Percentiles rank a stretch among this genome's conserved stretches.
These are phyloP conservation scores for Cossypha heuglini DNA, from an alignment of 2,797 vertebrate genomes.

Conservation along the genomic window DNA sequence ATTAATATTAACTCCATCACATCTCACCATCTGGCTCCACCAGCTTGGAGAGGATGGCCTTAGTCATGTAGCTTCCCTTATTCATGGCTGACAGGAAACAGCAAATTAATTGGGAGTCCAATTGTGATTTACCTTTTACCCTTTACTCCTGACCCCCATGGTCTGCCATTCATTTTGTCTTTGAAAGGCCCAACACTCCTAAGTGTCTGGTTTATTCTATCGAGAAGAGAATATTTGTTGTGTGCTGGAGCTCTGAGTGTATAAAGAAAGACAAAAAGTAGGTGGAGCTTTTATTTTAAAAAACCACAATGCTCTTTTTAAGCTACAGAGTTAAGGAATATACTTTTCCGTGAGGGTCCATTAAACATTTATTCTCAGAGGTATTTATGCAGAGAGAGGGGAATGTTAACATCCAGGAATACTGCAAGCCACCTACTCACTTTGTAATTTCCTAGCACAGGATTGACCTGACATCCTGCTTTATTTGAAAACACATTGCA, in stretches of 20 bases:
- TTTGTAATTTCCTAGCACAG: not conserved
- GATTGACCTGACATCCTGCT: not conserved
- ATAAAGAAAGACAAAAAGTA: not conserved
- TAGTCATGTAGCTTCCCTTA: rapidly evolving
- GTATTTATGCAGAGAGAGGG: not conserved
- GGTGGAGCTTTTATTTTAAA: not conserved
- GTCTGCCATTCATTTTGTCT: not conserved
- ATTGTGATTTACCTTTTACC: not conserved
- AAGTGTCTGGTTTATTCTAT: not conserved
- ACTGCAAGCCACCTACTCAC: not conserved
- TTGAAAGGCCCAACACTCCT: not conserved
- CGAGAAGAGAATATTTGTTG: not conserved
- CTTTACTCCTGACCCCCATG: not conserved
- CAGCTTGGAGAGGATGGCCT: not conserved
- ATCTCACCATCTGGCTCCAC: not conserved
- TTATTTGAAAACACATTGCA: not conserved
- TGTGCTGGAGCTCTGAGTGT: not conserved
- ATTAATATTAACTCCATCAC: not conserved
- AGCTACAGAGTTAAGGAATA: not conserved
- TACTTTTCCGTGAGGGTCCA: not conserved
- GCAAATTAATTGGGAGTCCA: not conserved
- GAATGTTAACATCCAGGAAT: not conserved
- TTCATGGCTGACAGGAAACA: not conserved
- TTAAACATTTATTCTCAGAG: not conserved
- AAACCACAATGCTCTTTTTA: not conserved